Conservation (phyloP, 1,140 invertebrate species). For the Orius insidiosus region DNA sequence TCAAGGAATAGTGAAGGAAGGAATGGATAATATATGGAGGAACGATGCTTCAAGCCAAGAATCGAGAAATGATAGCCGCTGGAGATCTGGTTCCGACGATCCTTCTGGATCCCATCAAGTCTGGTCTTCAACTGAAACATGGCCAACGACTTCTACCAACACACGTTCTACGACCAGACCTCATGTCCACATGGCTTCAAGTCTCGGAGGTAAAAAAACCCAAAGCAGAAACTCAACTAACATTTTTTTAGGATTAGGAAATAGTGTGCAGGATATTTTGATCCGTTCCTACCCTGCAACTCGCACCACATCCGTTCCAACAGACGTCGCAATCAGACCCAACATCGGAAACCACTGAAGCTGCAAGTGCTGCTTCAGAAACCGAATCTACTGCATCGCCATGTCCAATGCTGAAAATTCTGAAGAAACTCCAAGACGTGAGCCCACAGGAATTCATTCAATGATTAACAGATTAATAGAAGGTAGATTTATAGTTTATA, state of each 20-base stretch:
- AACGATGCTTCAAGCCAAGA: not conserved
- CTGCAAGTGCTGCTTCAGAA: conserved; percentile 22
- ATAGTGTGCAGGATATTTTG: conserved; percentile 27
- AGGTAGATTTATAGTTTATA: no score
- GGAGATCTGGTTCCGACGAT: not conserved
- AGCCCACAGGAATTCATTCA: no score
- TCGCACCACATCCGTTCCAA: conserved; percentile 38
- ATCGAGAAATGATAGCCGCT: no score
- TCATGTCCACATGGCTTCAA: conserved; percentile 34
- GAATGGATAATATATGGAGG: no score
- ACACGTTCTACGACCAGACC: conserved; percentile 44
- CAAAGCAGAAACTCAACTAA: not conserved
- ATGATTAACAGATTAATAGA: no score
- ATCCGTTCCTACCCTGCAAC: conserved; percentile 50
- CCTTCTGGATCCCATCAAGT: conserved; percentile 14
- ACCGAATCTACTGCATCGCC: conserved; percentile 14
- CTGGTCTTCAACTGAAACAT: conserved; percentile 39
- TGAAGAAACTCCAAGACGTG: no score
- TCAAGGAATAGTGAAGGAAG: no score
- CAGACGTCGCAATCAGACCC: conserved; percentile 20
- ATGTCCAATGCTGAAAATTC: no score
- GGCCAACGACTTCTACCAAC: conserved; percentile 44
- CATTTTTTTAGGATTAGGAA: not conserved
- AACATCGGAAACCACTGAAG: conserved; percentile 21
- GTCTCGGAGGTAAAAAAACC: conserved; percentile 13